These are phyloP conservation scores for Struthidea cinerea DNA, from an alignment of 2,113 vertebrate species.

Conservation along the genomic window DNA sequence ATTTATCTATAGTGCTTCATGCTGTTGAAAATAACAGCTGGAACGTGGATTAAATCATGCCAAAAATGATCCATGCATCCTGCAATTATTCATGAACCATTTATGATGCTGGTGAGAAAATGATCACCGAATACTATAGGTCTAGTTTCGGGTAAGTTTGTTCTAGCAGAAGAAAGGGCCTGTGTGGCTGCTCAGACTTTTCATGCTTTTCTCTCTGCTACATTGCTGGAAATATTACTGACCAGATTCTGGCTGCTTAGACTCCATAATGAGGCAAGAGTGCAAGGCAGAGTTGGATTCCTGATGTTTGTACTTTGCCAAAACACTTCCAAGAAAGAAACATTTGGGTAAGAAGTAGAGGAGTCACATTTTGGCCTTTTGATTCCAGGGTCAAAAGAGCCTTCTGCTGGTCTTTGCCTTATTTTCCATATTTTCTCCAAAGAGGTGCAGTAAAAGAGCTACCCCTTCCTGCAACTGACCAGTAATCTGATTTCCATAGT, in stretches of 20 bases:
- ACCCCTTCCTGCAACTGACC: neutral
- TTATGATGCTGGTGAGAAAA: neutral
- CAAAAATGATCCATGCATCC: neutral
- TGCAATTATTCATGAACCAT: constrained; percentile 1
- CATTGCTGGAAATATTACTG: neutral
- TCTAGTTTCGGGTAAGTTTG: neutral
- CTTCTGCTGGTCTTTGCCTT: neutral
- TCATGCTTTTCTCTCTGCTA: neutral
- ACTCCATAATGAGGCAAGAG: neutral
- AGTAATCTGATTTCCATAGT: neutral
- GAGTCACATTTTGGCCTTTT: neutral
- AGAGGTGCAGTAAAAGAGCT: neutral
- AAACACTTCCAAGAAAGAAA: neutral
- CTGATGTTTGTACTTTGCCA: neutral
- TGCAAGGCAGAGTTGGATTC: neutral
- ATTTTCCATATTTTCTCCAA: neutral
- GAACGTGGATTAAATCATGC: neutral
- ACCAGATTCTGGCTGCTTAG: neutral
- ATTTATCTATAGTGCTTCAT: neutral
- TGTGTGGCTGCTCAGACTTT: neutral
- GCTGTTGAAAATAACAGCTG: neutral
- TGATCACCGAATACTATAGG: neutral
- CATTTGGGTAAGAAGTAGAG: neutral
- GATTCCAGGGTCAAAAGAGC: neutral
- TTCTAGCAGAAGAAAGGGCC: neutral